A percentile compares a stretch with the other conserved stretches of the same genome.
These are phyloP conservation scores for Caracal caracal DNA, from an alignment of 2,113 vertebrate species.

Conservation along the genomic window DNA sequence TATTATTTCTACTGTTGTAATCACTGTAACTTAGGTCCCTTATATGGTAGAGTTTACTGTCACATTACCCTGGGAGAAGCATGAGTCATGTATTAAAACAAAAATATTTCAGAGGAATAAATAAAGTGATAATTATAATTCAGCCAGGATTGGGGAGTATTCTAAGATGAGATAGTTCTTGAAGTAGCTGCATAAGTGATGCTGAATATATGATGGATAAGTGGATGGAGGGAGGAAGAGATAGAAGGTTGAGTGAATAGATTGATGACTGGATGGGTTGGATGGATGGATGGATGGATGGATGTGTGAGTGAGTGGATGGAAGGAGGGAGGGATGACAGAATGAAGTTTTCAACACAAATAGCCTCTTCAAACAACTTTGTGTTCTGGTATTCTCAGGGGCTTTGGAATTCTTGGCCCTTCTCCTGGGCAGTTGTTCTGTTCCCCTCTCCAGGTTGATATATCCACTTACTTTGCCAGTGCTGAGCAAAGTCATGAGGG, in stretches of 20 bases:
- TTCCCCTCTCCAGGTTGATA: too few relatives aligned
- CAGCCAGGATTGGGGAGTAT: not conserved
- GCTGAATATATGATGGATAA: not conserved
- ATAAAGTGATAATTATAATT: not conserved
- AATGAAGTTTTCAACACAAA: not conserved
- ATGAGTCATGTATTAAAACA: conserved; percentile 18
- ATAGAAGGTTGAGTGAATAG: not conserved
- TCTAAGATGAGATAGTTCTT: not conserved
- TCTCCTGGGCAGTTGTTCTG: conserved; percentile 46
- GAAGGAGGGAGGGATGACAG: not conserved
- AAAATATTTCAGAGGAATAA: not conserved
- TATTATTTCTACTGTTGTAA: not conserved
- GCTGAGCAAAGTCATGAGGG: not conserved
- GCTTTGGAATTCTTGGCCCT: not conserved
- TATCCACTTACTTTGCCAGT: not conserved
- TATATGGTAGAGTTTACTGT: not conserved
- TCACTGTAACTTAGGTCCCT: not conserved
- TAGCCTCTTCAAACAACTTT: not conserved
- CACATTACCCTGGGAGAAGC: not conserved
- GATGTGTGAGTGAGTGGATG: too few relatives aligned
- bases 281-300: not conserved
- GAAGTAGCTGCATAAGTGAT: not conserved
- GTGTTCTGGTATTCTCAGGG: not conserved
- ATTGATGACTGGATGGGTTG: not conserved
- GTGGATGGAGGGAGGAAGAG: not conserved